These are phyloP conservation scores for Drosophila helvetica DNA, from an alignment of 2,888 invertebrate genomes.

Conservation along the genomic window DNA sequence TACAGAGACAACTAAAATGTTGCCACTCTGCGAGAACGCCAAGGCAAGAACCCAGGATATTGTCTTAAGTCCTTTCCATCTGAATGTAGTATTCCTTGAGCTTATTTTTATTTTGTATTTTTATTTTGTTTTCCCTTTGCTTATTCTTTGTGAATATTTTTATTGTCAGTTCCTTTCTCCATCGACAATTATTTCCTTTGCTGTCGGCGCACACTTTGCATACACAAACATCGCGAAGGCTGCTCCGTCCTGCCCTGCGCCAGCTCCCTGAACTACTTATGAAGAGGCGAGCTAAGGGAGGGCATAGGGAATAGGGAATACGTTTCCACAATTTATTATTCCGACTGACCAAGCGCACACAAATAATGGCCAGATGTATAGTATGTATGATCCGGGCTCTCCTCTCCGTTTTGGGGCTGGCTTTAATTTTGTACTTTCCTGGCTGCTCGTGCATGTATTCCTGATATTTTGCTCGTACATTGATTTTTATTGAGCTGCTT, in stretches of 20 bases:
- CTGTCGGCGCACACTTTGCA: constrained; percentile 2
- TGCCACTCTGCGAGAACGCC: constrained; percentile 18
- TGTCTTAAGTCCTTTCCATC: background rate
- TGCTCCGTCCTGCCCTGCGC: no score
- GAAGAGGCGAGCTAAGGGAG: background rate
- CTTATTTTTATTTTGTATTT: background rate
- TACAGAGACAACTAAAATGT: constrained; percentile 17
- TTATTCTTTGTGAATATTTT: constrained; percentile 8
- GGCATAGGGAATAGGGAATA: background rate
- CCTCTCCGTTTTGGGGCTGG: background rate
- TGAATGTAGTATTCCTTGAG: background rate
- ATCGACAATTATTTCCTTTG: constrained; percentile 14
- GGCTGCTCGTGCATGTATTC: constrained; percentile 56
- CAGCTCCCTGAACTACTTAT: background rate
- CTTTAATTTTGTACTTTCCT: constrained; percentile 7
- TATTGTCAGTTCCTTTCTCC: background rate
- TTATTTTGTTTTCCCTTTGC: background rate
- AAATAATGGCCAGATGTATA: background rate
- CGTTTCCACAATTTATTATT: background rate
- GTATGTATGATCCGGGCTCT: background rate
- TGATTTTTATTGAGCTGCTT: constrained; percentile 32
- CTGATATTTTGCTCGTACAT: background rate
- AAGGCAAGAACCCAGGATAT: background rate
- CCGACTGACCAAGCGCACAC: background rate
- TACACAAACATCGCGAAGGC: constrained; percentile 1